Conservation (phyloP, 1,140 invertebrate species). For the Penaeus japonicus region DNA sequence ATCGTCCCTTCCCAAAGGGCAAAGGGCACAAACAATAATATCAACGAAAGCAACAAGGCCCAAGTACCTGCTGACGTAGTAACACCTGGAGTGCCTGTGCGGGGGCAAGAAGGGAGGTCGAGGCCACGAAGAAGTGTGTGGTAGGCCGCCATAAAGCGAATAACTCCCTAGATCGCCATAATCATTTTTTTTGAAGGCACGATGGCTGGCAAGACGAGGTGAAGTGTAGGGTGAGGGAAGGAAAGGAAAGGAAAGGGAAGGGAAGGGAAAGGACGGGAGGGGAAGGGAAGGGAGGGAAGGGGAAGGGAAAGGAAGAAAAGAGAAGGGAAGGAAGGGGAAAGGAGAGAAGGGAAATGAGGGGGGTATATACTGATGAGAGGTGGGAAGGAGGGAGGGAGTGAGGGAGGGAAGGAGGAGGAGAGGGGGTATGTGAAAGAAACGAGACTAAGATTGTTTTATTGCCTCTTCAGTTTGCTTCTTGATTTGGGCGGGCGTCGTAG, state of each 20-base stretch:
- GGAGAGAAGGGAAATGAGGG: background rate
- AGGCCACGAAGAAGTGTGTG: too few relatives aligned
- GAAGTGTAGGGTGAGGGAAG: background rate
- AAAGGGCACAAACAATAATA: too few relatives aligned
- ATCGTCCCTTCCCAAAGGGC: background rate
- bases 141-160: constrained; percentile 7
- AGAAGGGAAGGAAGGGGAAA: background rate
- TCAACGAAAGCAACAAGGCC: background rate
- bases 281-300: too few relatives aligned
- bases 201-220: background rate
- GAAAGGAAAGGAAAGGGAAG: too few relatives aligned
- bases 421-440: background rate
- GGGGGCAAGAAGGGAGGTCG: background rate
- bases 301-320: background rate
- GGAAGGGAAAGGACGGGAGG: background rate
- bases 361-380: background rate
- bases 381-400: background rate
- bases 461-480: background rate
- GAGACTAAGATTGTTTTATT: too few relatives aligned
- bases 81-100: background rate
- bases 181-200: constrained; percentile 16
- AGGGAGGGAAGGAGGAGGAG: background rate
- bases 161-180: constrained; percentile 14
- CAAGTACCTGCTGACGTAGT: background rate
- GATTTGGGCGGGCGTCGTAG: background rate